Conservation (phyloP, 2,797 vertebrate genomes). For the Micrastur ruficollis region DNA sequence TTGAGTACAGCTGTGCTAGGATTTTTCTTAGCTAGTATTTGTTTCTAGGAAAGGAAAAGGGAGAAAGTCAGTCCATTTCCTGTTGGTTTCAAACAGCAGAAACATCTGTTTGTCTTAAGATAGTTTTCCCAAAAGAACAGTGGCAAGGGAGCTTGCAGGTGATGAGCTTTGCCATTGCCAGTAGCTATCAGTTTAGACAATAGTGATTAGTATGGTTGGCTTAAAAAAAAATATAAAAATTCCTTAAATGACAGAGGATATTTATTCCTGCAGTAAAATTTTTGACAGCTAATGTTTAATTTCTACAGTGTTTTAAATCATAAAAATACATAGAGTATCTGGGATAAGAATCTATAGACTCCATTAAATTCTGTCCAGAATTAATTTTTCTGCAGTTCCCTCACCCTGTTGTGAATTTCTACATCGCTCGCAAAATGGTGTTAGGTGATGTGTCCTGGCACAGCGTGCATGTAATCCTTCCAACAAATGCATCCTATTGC, state of each 20-base stretch:
- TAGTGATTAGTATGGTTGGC: conserved; percentile 12
- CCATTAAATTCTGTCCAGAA: neutral
- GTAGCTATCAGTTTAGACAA: conserved; percentile 67
- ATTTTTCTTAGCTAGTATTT: conserved; percentile 60
- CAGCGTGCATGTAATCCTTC: neutral
- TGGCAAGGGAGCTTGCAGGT: conserved; percentile 70
- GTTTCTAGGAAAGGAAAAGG: conserved; percentile 69
- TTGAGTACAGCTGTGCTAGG: conserved; percentile 63
- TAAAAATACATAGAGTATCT: neutral
- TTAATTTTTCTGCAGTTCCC: neutral
- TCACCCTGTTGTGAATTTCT: neutral
- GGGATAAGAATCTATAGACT: neutral
- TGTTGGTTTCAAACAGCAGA: conserved; percentile 68
- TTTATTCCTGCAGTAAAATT: conserved; percentile 16
- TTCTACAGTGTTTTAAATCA: neutral
- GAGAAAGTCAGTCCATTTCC: conserved; percentile 70
- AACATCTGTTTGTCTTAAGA: conserved; percentile 69
- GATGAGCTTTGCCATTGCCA: conserved; percentile 69
- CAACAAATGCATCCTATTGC: neutral
- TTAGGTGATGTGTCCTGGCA: neutral
- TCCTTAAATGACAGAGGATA: neutral
- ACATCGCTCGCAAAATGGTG: neutral
- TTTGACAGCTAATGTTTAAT: conserved; percentile 13
- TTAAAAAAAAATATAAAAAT: neutral
- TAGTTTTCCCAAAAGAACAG: conserved; percentile 59